Evolutionary conservation across 2,113 vertebrate genomes (phyloP).

Genomic region (Mobula hypostoma): DNA sequence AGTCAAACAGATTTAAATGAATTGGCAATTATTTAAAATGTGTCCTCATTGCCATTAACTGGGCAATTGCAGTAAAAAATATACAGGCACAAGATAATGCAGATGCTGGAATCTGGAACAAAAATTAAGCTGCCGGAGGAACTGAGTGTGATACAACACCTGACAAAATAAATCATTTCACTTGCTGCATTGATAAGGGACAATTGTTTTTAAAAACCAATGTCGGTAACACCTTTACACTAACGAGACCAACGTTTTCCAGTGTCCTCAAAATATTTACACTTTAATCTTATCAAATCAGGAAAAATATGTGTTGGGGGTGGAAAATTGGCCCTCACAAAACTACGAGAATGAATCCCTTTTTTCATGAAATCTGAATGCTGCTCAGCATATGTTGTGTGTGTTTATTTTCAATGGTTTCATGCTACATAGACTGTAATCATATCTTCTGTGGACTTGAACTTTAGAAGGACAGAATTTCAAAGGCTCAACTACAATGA

Average conservation of each 20-base stretch:
- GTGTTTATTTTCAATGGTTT: neutral
- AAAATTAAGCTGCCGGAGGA: no score
- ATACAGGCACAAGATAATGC: no score
- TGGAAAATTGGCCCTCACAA: neutral
- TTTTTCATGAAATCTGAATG: neutral
- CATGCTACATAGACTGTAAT: neutral
- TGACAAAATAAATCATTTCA: neutral
- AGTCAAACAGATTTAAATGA: neutral
- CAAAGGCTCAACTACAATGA: neutral
- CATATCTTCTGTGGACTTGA: no score
- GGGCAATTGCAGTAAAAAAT: neutral
- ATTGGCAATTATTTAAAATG: neutral
- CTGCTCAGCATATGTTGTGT: neutral
- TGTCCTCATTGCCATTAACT: neutral
- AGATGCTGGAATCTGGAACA: no score
- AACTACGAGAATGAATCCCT: neutral
- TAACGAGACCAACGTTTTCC: neutral
- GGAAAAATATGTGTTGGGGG: neutral
- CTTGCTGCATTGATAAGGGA: neutral
- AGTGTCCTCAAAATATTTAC: neutral
- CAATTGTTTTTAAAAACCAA: neutral
- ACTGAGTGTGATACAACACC: neutral
- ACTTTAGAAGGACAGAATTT: neutral
- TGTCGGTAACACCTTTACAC: neutral
- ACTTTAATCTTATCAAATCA: no score